Evolutionary conservation across 2,888 invertebrate species (phyloP).

Genomic region (Trissonchulus latispiculum): DNA sequence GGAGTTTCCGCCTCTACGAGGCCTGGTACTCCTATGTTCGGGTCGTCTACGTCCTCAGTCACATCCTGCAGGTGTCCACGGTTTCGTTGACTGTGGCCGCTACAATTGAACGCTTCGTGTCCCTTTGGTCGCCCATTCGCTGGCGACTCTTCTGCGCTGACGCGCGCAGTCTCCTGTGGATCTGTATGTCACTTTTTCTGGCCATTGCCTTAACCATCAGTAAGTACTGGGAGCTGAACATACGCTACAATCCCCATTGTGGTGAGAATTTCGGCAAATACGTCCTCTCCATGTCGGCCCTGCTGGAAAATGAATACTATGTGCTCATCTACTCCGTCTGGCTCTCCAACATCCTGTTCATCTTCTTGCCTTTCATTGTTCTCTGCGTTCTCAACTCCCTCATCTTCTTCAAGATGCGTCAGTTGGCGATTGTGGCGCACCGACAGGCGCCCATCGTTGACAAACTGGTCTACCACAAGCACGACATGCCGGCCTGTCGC

Average conservation of each 20-base stretch:
- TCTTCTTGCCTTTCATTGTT: conserved; percentile 77
- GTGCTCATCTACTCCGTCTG: conserved; percentile 75
- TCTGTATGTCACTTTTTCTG: background rate
- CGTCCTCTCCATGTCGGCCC: background rate
- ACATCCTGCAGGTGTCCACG: conserved; percentile 4
- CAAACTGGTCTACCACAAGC: background rate
- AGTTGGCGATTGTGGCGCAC: too few species aligned
- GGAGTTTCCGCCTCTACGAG: background rate
- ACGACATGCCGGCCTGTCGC: background rate
- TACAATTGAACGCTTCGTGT: conserved; percentile 3
- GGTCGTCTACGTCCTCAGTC: conserved; percentile 10
- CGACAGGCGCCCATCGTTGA: background rate
- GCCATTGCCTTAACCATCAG: background rate
- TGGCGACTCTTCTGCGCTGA: conserved; percentile 1
- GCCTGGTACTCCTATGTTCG: conserved; percentile 14
- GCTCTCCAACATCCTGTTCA: conserved; percentile 85
- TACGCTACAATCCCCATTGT: background rate
- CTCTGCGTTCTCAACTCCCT: conserved; percentile 78
- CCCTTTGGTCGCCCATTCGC: background rate
- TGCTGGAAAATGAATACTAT: conserved; percentile 27
- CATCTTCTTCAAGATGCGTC: conserved; percentile 50
- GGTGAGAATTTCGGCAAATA: background rate
- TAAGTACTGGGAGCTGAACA: conserved; percentile 12
- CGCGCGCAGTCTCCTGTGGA: conserved; percentile 2
- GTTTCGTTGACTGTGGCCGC: conserved; percentile 12